These are phyloP conservation scores for Microctonus hyperodae DNA, from an alignment of 2,888 invertebrate species.

Conservation along the genomic window DNA sequence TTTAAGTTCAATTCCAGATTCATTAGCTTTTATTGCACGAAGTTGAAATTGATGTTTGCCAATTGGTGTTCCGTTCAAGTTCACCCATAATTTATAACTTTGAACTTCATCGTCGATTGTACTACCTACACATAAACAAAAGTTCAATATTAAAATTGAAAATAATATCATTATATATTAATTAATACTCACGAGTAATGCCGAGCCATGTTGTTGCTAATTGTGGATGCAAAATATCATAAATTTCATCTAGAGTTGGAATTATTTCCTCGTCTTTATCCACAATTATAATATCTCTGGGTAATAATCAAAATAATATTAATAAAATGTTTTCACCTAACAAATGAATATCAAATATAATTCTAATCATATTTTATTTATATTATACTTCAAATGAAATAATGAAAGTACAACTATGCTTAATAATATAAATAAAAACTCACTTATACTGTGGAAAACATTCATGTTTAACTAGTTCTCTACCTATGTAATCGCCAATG, in stretches of 20 bases:
- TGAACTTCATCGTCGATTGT: constrained; percentile 35
- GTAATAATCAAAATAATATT: constrained; percentile 23
- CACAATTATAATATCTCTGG: constrained; percentile 48
- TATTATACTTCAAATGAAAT: no score
- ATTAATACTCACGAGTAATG: constrained; percentile 42
- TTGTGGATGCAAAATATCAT: constrained; percentile 32
- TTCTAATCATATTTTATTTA: no score
- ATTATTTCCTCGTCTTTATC: constrained; percentile 44
- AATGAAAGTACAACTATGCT: no score
- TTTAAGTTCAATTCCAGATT: constrained; percentile 43
- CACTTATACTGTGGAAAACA: constrained; percentile 14
- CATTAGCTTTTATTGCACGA: constrained; percentile 42
- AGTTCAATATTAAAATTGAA: not conserved
- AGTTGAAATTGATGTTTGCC: constrained; percentile 55
- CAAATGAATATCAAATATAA: no score
- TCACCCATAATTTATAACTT: constrained; percentile 47
- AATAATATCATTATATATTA: not conserved
- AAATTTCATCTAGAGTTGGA: constrained; percentile 37
- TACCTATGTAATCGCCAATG: constrained; percentile 15
- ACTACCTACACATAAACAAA: constrained; percentile 30
- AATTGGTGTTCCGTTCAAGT: constrained; percentile 44
- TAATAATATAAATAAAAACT: not conserved
- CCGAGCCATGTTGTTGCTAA: constrained; percentile 44
- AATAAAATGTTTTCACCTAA: no score
- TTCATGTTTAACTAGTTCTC: constrained; percentile 3